phyloP scores from a whole-genome alignment of 2,113 vertebrate genomes.

The Nicator chloris region DNA sequence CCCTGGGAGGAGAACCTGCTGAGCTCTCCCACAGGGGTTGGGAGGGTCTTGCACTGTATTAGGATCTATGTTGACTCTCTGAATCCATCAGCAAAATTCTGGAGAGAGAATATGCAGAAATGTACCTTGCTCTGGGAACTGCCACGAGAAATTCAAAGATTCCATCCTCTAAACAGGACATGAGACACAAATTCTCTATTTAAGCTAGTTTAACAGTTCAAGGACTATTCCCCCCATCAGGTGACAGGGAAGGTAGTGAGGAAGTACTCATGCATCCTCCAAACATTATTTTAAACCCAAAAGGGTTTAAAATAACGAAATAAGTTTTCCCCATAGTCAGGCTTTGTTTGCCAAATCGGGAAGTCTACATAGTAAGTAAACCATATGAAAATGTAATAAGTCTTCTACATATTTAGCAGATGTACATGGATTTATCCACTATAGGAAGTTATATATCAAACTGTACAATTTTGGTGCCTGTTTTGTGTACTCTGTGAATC shows the following conservation, averaged over 20 bases:
- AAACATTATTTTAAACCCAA: not conserved
- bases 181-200: not conserved
- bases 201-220: not conserved
- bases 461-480: not conserved
- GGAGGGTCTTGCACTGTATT: not conserved
- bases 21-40: not conserved
- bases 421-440: not conserved
- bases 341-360: not conserved
- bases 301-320: not conserved
- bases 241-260: not conserved
- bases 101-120: not conserved
- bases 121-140: not conserved
- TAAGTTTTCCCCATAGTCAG: not conserved
- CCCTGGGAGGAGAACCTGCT: not conserved
- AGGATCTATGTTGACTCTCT: not conserved
- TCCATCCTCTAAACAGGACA: not conserved
- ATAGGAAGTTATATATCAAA: slow-evolving; percentile 42
- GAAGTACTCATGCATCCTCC: not conserved
- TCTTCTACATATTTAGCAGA: not conserved
- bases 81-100: not conserved
- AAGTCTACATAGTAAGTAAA: not conserved
- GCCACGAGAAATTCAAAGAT: not conserved
- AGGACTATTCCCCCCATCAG: not conserved
- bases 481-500: not conserved
- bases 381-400: slow-evolving; percentile 8